These are phyloP conservation scores for Cerastis rubricosa DNA, from an alignment of 2,888 invertebrate genomes.

Conservation along the genomic window DNA sequence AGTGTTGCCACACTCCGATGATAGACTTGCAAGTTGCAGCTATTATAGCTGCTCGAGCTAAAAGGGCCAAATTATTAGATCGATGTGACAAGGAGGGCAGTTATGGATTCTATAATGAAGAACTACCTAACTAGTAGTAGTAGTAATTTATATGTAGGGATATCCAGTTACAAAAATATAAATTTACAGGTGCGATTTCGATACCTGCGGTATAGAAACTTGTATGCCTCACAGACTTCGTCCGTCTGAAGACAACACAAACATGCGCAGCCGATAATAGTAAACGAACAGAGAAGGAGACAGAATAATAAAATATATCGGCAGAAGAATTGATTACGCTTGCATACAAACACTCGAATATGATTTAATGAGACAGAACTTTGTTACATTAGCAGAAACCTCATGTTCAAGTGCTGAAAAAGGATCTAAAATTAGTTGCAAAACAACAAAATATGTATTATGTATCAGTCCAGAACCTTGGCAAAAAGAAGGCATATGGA, in stretches of 20 bases:
- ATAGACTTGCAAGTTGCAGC: slow-evolving; percentile 34
- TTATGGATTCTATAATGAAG: background rate
- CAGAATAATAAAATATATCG: background rate
- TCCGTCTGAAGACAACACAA: no score
- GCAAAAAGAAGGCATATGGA: slow-evolving; percentile 23
- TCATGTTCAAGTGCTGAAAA: background rate
- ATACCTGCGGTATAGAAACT: background rate
- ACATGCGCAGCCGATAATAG: no score
- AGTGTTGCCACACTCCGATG: slow-evolving; percentile 50
- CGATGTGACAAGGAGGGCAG: background rate
- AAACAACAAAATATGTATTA: slow-evolving; percentile 10
- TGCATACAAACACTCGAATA: background rate
- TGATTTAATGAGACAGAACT: background rate
- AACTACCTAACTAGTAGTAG: no score
- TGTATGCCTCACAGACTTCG: background rate
- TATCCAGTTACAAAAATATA: no score
- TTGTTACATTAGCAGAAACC: background rate
- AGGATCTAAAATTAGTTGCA: background rate
- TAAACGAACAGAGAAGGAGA: background rate
- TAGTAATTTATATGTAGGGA: no score
- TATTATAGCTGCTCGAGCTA: slow-evolving; percentile 1
- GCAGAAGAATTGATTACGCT: background rate
- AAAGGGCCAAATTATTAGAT: slow-evolving; percentile 7
- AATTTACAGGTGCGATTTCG: background rate
- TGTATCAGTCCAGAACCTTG: slow-evolving; percentile 34